Percentiles rank a stretch among this genome's conserved stretches.
These are phyloP conservation scores for Achlya flavicornis DNA, from an alignment of 2,888 invertebrate genomes.

Conservation along the genomic window DNA sequence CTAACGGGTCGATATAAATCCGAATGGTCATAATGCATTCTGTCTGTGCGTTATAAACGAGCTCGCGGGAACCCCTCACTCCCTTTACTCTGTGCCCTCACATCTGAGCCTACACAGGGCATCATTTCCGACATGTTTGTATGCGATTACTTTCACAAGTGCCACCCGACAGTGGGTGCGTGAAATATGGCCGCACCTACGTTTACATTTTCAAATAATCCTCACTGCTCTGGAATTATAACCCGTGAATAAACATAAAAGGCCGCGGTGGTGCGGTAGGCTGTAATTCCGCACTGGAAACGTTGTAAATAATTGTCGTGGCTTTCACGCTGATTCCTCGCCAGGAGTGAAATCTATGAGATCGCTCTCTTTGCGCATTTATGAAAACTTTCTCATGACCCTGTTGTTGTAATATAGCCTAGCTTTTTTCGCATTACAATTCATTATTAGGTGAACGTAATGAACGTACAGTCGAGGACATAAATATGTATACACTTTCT, in stretches of 20 bases:
- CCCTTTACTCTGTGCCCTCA: too few species aligned
- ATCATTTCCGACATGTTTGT: conserved; percentile 71
- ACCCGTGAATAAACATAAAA: conserved; percentile 76
- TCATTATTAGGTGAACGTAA: conserved; percentile 10
- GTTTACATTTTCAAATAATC: conserved; percentile 76
- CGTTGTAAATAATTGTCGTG: conserved; percentile 75
- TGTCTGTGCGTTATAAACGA: conserved; percentile 69
- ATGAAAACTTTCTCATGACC: conserved; percentile 50
- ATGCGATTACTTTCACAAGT: conserved; percentile 71
- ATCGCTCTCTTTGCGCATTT: conserved; percentile 46
- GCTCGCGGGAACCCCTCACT: conserved; percentile 38
- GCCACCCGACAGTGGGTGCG: conserved; percentile 58
- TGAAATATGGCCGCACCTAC: conserved; percentile 73
- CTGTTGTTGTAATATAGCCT: conserved; percentile 50
- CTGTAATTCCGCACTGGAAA: conserved; percentile 67
- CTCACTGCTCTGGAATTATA: conserved; percentile 67
- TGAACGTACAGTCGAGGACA: too few species aligned
- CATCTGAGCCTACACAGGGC: conserved; percentile 49
- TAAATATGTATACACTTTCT: too few species aligned
- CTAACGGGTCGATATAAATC: conserved; percentile 47
- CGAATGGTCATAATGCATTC: conserved; percentile 61
- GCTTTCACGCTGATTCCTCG: conserved; percentile 68
- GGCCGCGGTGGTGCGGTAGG: conserved; percentile 52
- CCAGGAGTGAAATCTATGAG: conserved; percentile 67
- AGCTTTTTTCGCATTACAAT: conserved; percentile 21